A percentile compares a stretch with the other conserved stretches of the same genome.
Evolutionary conservation across 2,113 vertebrate genomes (phyloP).

Genomic region (Notothenia coriiceps): DNA sequence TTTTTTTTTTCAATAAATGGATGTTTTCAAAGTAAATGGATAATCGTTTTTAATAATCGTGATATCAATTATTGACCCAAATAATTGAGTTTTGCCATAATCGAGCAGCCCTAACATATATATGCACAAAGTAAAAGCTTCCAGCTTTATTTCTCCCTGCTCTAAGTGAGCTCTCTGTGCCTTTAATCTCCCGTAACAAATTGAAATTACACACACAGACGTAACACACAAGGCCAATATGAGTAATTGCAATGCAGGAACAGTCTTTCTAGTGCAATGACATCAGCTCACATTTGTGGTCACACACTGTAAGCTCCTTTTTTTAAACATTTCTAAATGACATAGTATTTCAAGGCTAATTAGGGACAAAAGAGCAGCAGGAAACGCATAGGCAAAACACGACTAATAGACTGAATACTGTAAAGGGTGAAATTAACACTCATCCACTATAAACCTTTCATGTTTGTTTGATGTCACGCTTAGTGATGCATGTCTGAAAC

Average conservation of each 20-base stretch:
- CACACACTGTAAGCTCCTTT: not conserved
- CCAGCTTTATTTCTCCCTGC: constrained; percentile 1
- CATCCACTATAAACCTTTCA: not conserved
- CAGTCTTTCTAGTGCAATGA: not conserved
- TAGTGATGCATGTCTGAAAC: constrained; percentile 37
- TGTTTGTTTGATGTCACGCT: constrained; percentile 38
- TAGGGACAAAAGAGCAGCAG: not conserved
- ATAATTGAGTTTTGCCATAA: no score
- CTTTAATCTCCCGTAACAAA: not conserved
- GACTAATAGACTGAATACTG: not conserved
- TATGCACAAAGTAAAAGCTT: constrained; percentile 9
- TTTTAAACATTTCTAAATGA: not conserved
- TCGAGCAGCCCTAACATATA: not conserved
- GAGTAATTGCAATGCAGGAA: not conserved
- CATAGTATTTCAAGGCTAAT: not conserved
- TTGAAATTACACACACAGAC: constrained; percentile 1
- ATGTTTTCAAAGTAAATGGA: no score
- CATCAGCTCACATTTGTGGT: not conserved
- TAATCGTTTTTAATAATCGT: no score
- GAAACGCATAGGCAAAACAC: not conserved
- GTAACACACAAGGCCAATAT: not conserved
- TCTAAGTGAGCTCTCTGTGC: not conserved
- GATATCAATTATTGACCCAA: no score
- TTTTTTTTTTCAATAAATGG: no score
- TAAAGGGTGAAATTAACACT: constrained; percentile 7